These are phyloP conservation scores for Microchirus variegatus DNA, from an alignment of 2,797 vertebrate genomes.

Conservation along the genomic window DNA sequence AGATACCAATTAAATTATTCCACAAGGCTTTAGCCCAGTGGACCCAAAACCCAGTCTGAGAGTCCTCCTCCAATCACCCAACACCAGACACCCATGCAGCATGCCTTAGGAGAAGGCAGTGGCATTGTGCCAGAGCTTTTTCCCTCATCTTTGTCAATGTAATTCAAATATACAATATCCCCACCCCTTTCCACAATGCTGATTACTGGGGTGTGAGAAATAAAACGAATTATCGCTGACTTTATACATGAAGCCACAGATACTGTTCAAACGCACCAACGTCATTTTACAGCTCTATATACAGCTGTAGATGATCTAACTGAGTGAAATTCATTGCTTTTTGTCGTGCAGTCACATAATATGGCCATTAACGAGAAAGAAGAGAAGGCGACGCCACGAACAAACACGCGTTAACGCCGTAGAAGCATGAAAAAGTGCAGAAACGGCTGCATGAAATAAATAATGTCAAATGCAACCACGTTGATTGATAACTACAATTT, in stretches of 20 bases:
- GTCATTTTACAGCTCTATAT: no score
- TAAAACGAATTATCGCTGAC: slow-evolving; percentile 19
- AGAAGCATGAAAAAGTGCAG: no score
- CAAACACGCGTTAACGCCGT: no score
- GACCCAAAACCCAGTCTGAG: slow-evolving; percentile 60
- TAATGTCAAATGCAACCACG: no score
- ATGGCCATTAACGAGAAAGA: no score
- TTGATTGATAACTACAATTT: no score
- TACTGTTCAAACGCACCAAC: not conserved
- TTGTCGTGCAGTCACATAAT: no score
- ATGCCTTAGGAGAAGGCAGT: slow-evolving; percentile 19
- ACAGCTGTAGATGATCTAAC: no score
- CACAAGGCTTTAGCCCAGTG: slow-evolving; percentile 77
- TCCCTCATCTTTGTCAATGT: slow-evolving; percentile 39
- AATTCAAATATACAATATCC: slow-evolving; percentile 31
- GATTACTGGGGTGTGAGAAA: slow-evolving; percentile 15
- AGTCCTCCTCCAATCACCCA: slow-evolving; percentile 29
- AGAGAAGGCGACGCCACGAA: no score
- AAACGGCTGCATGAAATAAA: no score
- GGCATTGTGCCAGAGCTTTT: slow-evolving; percentile 54
- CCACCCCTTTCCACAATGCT: no score
- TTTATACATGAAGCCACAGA: slow-evolving; percentile 7
- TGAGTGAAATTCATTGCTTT: no score
- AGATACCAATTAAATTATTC: slow-evolving; percentile 82
- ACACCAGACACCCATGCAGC: slow-evolving; percentile 16